Conservation (phyloP, 2,113 vertebrate species). For the Chrysochloris asiatica region DNA sequence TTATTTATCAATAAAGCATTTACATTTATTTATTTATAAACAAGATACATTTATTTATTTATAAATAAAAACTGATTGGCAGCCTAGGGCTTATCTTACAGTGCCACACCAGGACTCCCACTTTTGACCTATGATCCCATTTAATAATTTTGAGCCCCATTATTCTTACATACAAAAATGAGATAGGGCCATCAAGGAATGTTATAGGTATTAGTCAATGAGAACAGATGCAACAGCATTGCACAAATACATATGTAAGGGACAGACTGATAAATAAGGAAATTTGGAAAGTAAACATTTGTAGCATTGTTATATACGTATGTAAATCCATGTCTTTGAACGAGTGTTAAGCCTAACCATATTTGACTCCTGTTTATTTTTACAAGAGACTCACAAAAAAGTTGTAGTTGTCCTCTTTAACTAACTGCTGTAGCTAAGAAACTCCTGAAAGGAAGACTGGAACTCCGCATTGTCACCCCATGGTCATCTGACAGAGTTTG, state of each 20-base stretch:
- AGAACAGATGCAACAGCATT: not conserved
- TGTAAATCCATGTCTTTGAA: not conserved
- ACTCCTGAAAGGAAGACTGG: not conserved
- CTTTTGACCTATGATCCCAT: too few species aligned
- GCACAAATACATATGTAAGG: not conserved
- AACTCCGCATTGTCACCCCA: too few species aligned
- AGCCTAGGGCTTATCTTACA: too few species aligned
- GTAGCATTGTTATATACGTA: not conserved
- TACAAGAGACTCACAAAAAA: not conserved
- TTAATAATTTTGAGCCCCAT: not conserved
- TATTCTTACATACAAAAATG: not conserved
- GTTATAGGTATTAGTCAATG: not conserved
- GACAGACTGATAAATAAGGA: not conserved
- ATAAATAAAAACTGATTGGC: too few species aligned
- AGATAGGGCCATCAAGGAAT: not conserved
- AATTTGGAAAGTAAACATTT: not conserved
- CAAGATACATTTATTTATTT: too few species aligned
- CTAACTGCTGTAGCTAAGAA: not conserved
- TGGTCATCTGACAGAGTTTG: too few species aligned
- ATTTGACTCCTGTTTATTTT: not conserved
- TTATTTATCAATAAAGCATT: too few species aligned
- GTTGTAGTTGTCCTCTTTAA: not conserved
- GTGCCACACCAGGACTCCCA: too few species aligned
- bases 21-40: not conserved
- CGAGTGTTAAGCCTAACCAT: not conserved